Evolutionary conservation across 2,888 invertebrate species (phyloP).

Genomic region (Pseudolycoriella hygida): DNA sequence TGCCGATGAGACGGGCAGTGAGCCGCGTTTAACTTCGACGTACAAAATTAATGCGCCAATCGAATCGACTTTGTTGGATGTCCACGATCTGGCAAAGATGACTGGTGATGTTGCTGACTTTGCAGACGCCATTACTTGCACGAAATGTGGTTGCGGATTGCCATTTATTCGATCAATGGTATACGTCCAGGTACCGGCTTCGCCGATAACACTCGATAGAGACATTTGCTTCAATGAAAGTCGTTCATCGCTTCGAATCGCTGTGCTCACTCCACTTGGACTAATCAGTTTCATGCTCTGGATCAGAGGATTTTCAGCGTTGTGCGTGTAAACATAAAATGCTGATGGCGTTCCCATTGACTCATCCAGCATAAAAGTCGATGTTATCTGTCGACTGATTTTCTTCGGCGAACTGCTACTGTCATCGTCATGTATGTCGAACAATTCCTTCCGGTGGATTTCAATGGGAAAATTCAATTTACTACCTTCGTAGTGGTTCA

Average conservation of each 20-base stretch:
- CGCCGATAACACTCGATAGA: conserved; percentile 32
- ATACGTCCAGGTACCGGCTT: conserved; percentile 41
- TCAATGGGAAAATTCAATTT: conserved; percentile 30
- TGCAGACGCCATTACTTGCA: conserved; percentile 40
- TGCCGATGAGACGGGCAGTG: conserved; percentile 36
- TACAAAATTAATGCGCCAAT: conserved; percentile 31
- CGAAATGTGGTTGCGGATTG: conserved; percentile 39
- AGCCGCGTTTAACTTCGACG: conserved; percentile 35
- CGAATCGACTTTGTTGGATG: conserved; percentile 12
- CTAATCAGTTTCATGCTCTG: conserved; percentile 31
- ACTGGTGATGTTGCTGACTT: conserved; percentile 13
- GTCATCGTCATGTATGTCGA: conserved; percentile 10
- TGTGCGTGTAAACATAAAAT: conserved; percentile 35
- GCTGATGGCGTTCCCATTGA: conserved; percentile 33
- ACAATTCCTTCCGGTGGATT: conserved; percentile 14
- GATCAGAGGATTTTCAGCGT: conserved; percentile 33
- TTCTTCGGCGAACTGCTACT: conserved; percentile 6
- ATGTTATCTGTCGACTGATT: conserved; percentile 27
- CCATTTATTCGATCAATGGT: conserved; percentile 36
- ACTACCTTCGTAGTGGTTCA: conserved; percentile 31
- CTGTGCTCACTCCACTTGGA: conserved; percentile 31
- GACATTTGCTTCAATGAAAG: conserved; percentile 33
- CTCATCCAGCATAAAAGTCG: conserved; percentile 35
- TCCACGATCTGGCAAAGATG: conserved; percentile 32
- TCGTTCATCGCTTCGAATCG: conserved; percentile 30